phyloP scores from a whole-genome alignment of 1,140 invertebrate species.

The Metaphire vulgaris region DNA sequence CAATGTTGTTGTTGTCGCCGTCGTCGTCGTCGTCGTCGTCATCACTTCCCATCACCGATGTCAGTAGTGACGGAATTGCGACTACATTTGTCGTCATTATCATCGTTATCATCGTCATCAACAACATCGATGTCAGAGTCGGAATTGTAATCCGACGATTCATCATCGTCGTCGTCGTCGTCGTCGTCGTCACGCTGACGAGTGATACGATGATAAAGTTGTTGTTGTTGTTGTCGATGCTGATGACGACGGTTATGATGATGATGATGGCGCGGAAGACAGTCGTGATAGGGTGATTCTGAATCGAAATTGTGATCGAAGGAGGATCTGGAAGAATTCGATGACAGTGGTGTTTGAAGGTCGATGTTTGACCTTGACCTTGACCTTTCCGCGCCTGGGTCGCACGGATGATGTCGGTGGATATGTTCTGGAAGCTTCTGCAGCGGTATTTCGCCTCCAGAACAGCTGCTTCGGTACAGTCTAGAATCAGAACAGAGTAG shows the following conservation, averaged over 20 bases:
- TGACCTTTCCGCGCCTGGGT: too few species aligned
- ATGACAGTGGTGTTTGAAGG: too few species aligned
- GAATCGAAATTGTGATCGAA: too few species aligned
- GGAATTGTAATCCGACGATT: neutral
- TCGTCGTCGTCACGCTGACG: slow-evolving; percentile 8
- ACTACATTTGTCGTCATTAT: slow-evolving; percentile 2
- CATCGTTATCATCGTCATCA: slow-evolving; percentile 23
- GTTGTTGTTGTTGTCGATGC: neutral
- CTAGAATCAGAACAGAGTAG: too few species aligned
- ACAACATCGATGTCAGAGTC: slow-evolving; percentile 12
- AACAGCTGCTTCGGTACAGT: too few species aligned
- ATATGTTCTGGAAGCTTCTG: too few species aligned
- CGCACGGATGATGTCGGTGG: too few species aligned
- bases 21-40: slow-evolving; percentile 8
- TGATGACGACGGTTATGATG: slow-evolving; percentile 4
- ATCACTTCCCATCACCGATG: neutral
- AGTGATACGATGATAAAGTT: neutral
- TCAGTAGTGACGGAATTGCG: neutral
- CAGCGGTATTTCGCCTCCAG: too few species aligned
- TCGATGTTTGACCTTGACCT: too few species aligned
- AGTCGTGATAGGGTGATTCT: too few species aligned
- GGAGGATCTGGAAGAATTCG: too few species aligned
- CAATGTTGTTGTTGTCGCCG: neutral
- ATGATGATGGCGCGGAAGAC: too few species aligned
- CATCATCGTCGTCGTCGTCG: slow-evolving; percentile 14